Percentiles rank a stretch among this genome's conserved stretches.
Conservation (phyloP, 2,888 invertebrate genomes). For the Philereme transversata region DNA sequence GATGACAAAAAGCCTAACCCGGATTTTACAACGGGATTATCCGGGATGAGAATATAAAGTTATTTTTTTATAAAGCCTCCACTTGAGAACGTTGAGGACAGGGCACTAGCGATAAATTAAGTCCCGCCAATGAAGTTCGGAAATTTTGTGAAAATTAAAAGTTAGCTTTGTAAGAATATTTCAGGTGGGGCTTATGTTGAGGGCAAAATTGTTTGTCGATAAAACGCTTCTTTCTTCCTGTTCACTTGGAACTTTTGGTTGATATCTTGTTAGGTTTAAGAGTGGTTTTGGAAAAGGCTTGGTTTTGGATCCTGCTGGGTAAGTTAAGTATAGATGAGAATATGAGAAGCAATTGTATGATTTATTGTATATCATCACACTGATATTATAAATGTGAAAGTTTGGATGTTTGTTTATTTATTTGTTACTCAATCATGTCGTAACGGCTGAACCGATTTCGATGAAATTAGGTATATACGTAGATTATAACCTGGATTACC, state of each 20-base stretch:
- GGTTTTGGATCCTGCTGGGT: too few species aligned
- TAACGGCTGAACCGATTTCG: too few species aligned
- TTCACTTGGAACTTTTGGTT: too few species aligned
- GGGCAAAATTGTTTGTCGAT: neutral
- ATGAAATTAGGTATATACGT: too few species aligned
- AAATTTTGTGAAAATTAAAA: neutral
- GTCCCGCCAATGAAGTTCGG: neutral
- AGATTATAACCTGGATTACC: too few species aligned
- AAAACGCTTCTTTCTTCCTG: neutral
- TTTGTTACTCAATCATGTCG: too few species aligned
- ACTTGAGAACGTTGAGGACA: slow-evolving; percentile 11
- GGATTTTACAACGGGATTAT: slow-evolving; percentile 31
- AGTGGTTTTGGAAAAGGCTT: neutral
- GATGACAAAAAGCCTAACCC: slow-evolving; percentile 18
- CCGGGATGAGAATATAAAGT: slow-evolving; percentile 29
- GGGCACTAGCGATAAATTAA: slow-evolving; percentile 20
- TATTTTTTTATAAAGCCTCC: slow-evolving; percentile 8
- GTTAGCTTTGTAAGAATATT: neutral
- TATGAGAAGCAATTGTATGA: too few species aligned
- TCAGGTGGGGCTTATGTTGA: neutral
- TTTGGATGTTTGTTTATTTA: too few species aligned
- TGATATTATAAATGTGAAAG: too few species aligned
- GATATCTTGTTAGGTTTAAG: neutral
- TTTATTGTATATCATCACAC: too few species aligned
- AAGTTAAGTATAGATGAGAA: too few species aligned